Conservation (phyloP, 2,797 vertebrate genomes). For the Sorex maritimensis region DNA sequence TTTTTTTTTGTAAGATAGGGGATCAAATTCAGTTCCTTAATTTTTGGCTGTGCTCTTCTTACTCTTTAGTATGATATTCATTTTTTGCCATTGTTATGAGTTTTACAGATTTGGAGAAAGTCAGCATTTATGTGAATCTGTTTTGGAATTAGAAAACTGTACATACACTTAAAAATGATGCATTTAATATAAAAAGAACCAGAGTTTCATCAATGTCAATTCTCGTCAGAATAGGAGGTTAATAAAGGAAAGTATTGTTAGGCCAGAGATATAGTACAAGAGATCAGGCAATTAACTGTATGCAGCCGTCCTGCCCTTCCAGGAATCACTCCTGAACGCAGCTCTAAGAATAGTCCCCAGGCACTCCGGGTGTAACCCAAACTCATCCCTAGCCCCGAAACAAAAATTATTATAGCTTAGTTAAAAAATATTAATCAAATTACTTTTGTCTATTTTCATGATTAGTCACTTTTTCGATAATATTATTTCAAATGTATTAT, state of each 20-base stretch:
- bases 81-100: neutral
- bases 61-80: neutral
- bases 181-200: neutral
- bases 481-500: conserved; percentile 52
- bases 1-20: neutral
- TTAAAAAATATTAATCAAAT: conserved; percentile 47
- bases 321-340: no score
- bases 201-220: neutral
- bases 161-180: conserved; percentile 8
- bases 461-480: neutral
- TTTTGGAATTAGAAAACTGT: conserved; percentile 14
- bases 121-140: neutral
- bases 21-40: neutral
- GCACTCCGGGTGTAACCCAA: no score
- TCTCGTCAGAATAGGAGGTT: conserved; percentile 18
- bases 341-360: no score
- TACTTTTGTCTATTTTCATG: neutral
- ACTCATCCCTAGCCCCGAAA: no score
- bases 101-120: neutral
- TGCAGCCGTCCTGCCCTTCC: no score
- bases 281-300: no score
- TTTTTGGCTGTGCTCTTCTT: neutral
- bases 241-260: neutral
- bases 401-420: neutral
- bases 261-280: no score